Conservation (phyloP, 2,888 invertebrate genomes). For the Willowsia nigromaculata region DNA sequence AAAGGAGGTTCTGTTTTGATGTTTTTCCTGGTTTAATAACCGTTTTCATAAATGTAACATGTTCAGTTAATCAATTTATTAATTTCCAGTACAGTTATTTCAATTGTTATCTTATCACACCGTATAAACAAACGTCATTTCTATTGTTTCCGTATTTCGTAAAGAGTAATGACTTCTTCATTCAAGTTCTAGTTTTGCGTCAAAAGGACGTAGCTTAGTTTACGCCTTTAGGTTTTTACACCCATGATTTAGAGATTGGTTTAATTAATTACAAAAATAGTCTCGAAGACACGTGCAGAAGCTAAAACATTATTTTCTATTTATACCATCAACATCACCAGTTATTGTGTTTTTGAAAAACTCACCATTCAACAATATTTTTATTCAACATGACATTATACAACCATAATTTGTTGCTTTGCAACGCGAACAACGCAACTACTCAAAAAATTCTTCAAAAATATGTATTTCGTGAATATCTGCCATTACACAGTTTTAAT, state of each 20-base stretch:
- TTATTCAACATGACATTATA: background rate
- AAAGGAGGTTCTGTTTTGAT: background rate
- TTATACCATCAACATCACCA: background rate
- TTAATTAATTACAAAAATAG: background rate
- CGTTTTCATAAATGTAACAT: background rate
- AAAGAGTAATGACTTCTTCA: background rate
- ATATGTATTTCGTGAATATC: background rate
- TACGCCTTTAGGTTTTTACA: background rate
- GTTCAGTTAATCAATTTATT: background rate
- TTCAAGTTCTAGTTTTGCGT: background rate
- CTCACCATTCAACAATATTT: background rate
- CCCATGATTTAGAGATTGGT: background rate
- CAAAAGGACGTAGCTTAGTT: background rate
- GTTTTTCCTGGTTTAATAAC: background rate
- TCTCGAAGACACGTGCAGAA: background rate
- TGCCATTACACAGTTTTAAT: conserved; percentile 12
- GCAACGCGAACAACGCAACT: conserved; percentile 2
- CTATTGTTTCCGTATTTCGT: background rate
- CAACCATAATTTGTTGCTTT: background rate
- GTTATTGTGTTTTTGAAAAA: background rate
- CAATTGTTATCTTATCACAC: background rate
- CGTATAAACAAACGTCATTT: background rate
- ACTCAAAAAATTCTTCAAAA: background rate
- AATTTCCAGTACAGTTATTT: background rate
- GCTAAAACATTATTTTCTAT: background rate